Evolutionary conservation across 2,888 invertebrate genomes (phyloP).

Genomic region (Antitype chi): DNA sequence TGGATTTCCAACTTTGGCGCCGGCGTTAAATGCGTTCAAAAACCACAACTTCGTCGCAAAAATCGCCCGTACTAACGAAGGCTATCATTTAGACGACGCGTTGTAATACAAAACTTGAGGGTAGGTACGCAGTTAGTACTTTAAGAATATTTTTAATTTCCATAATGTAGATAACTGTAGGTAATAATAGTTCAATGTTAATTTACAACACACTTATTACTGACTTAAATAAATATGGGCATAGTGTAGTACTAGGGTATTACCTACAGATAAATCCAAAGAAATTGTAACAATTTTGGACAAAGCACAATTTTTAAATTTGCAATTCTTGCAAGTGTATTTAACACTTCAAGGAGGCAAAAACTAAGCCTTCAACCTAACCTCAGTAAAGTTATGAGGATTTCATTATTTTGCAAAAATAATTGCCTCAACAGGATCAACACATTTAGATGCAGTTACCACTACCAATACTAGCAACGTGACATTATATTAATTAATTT

Average conservation of each 20-base stretch:
- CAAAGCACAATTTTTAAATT: no score
- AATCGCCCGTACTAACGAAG: background rate
- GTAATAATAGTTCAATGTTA: background rate
- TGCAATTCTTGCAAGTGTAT: background rate
- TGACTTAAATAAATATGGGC: background rate
- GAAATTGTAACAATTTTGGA: background rate
- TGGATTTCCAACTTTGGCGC: background rate
- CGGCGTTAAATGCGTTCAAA: background rate
- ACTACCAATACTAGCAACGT: background rate
- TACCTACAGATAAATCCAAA: background rate
- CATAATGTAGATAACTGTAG: background rate
- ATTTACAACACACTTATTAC: background rate
- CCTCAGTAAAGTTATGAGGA: background rate
- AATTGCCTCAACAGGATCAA: background rate
- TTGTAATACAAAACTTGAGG: conserved; percentile 13
- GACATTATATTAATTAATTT: no score
- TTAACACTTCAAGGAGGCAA: background rate
- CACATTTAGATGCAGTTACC: background rate
- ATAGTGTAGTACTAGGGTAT: background rate
- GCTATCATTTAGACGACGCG: background rate
- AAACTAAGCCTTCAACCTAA: background rate
- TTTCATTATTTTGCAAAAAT: conserved; percentile 7
- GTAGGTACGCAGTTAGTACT: conserved; percentile 7
- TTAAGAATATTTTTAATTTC: background rate
- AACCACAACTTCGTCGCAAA: background rate